Conservation (phyloP, 2,113 vertebrate genomes). For the Aegotheles bennettii region DNA sequence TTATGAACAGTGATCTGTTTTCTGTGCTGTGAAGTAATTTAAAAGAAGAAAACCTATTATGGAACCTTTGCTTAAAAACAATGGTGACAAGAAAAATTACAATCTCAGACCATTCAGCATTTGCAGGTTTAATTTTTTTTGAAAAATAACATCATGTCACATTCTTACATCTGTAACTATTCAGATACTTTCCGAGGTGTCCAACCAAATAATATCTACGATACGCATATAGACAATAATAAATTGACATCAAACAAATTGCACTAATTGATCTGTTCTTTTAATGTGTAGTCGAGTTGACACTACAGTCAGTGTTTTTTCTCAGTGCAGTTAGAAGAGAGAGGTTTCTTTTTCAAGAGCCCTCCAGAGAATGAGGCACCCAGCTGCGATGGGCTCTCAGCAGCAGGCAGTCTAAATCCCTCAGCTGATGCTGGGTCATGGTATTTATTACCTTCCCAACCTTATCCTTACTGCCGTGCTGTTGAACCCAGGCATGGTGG, state of each 20-base stretch:
- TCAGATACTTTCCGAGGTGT: not conserved
- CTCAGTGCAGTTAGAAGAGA: not conserved
- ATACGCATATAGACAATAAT: not conserved
- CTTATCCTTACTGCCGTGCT: not conserved
- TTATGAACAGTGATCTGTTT: not conserved
- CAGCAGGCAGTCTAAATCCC: not conserved
- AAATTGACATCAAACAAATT: not conserved
- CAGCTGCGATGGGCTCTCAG: not conserved
- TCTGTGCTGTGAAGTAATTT: not conserved
- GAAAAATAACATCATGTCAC: not conserved
- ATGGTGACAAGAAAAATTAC: not conserved
- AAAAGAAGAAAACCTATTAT: not conserved
- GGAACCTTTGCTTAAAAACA: not conserved
- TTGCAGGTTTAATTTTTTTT: not conserved
- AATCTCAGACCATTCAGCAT: not conserved
- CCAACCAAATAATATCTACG: not conserved
- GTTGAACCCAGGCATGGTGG: not conserved
- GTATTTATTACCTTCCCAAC: not conserved
- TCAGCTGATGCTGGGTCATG: not conserved
- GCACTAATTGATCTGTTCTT: not conserved
- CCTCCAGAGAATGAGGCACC: not conserved
- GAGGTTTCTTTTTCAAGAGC: not conserved
- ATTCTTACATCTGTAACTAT: not conserved
- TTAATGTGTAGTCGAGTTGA: not conserved
- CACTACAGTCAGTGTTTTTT: not conserved